Evolutionary conservation across 2,113 vertebrate genomes (phyloP), one percentile per base, ranked within the genome.

Genomic region (Typhlomys cinereus): DNA sequence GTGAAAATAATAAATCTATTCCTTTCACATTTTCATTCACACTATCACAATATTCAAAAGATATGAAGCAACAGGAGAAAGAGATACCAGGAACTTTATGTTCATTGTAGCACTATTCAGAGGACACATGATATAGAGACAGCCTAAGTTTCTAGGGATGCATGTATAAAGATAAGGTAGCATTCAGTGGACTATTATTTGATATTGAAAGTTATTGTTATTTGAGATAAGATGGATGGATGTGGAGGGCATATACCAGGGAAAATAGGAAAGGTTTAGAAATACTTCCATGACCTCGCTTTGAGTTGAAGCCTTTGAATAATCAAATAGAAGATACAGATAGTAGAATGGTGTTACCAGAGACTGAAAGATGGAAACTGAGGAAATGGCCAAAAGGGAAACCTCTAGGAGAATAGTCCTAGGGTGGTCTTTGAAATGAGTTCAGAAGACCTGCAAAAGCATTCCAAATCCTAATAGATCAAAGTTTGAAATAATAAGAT

Each of bases 401-500:
- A 8, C 41, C 31, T 90, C 34, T n/a, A 88, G 13, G 46, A n/a
- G 31, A 21, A 61, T 54, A 2, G 14, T 39, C 4, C 66, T 46
- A 57, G 48, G n/a, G 48, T 89, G 64, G 89, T 88, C 85, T 50
- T 67, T 20, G 4, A 54, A 1, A 71, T 62, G 27, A 46, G 8
- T 75, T 89, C 12, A 39, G 62, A 59, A 67, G 74, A 84, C 11
- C 41, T 57, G 67, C 29, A 66, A 25, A 85, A 84, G 15, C 44
- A 85, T 23, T 95, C 17, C 36, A 94, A 8, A 59, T 88, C 39
- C 82, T 88, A 82, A 50, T 52, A 5, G 81, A 46, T 39, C 73
- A 67, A 71, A 27, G 79, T 36, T 54, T 88, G 48, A 87, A 74
- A 21, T 41, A 85, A 67, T 18, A 90, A 14, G 0, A 31, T n/a